A percentile compares a stretch with the other conserved stretches of the same genome.
Conservation (phyloP, 2,113 vertebrate genomes). For the Chloropsis cyanopogon region DNA sequence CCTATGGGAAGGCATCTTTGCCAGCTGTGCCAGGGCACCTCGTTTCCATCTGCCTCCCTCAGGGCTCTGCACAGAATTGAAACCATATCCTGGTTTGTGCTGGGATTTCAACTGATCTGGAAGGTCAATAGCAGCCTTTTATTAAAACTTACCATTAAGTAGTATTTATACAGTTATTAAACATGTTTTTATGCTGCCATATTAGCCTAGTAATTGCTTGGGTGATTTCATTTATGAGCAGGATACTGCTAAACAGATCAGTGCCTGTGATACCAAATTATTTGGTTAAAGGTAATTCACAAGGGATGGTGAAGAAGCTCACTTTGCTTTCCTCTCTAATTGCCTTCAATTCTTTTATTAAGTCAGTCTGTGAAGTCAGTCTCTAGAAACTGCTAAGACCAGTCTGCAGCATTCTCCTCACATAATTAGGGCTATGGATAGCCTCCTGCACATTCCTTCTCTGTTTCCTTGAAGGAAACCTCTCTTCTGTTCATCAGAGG, state of each 20-base stretch:
- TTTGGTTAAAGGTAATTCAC: background rate
- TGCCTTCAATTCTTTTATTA: background rate
- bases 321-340: background rate
- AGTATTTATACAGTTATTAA: background rate
- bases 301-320: background rate
- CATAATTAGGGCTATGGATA: background rate
- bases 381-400: background rate
- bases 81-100: background rate
- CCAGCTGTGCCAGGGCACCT: background rate
- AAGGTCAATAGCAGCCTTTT: background rate
- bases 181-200: background rate
- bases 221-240: background rate
- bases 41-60: background rate
- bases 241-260: background rate
- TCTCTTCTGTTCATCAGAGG: background rate
- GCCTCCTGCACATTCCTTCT: background rate
- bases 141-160: background rate
- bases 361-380: background rate
- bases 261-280: rapidly evolving
- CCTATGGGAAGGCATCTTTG: background rate
- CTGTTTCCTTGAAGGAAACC: background rate
- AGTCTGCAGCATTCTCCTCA: background rate
- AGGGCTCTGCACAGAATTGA: background rate
- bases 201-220: background rate
- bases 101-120: background rate